Evolutionary conservation across 2,797 vertebrate species (phyloP), one percentile per base, ranked within the genome.

Genomic region (Falco peregrinus): DNA sequence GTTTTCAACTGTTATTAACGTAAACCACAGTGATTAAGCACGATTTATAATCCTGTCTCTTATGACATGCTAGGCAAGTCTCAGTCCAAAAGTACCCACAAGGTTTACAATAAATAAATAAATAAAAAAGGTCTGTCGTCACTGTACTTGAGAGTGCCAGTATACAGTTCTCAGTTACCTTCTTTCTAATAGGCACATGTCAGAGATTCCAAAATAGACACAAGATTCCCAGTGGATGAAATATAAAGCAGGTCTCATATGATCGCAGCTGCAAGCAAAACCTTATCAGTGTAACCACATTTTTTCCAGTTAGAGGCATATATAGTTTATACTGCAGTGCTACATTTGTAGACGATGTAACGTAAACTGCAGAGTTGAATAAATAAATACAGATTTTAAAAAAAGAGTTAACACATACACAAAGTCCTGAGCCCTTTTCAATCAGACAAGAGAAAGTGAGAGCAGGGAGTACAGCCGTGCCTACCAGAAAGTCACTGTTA

Each of bases 201-300:
- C 60, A 71, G 56, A 90, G 51, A 48, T 84, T 94, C 93, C 56
- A 90, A 94, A 94, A 95, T 48, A 94, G 88, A 93, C 60, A 77
- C 56, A 76, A n/a, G 91, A 77, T 74, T 95, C 85, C 60, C 91
- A 90, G n/a, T 7, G 53, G 74, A 70, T 70, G 37, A 90, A 82
- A 89, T 82, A 53, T 29, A 37, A 78, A 95, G 67, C n/a, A 68
- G 35, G 16, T 61, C 74, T 89, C 26, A 8, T 28, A 53, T 64
- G 80, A 43, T 53, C 31, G 56, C 59, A 95, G 83, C 67, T 67
- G 39, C 45, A 93, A 70, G 53, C 82, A 87, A 33, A 82, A 59
- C 39, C 18, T 61, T 73, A 75, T 63, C 74, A 77, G 20, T 33
- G 56, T 35, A 90, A 84, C 26, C 54, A 79, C 10, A 14, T 77